These are phyloP conservation scores for Chelonoidis abingdonii DNA, from an alignment of 2,113 vertebrate genomes.

Conservation along the genomic window DNA sequence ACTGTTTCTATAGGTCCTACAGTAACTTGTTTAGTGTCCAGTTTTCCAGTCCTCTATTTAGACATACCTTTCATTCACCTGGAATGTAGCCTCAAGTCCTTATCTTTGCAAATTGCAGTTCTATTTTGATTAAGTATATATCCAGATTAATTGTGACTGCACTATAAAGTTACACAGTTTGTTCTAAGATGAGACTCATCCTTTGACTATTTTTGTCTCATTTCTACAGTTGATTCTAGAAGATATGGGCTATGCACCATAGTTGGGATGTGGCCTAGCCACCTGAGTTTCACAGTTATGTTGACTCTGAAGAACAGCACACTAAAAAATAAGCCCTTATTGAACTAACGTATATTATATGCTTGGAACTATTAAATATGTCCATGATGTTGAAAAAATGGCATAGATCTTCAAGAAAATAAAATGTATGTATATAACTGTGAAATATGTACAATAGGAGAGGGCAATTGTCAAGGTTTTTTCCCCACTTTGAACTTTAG, in stretches of 20 bases:
- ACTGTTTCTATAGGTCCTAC: not conserved
- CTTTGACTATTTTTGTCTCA: not conserved
- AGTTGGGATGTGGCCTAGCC: not conserved
- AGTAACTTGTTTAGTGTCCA: not conserved
- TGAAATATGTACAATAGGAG: not conserved
- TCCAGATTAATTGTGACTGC: slow-evolving; percentile 30
- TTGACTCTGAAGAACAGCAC: not conserved
- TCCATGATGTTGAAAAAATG: rapidly evolving
- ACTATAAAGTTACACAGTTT: not conserved
- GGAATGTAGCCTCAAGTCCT: rapidly evolving
- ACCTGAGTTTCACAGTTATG: not conserved
- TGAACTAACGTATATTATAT: not conserved
- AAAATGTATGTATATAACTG: not conserved
- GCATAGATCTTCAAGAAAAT: not conserved
- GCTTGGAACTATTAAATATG: not conserved
- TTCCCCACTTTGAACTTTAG: no score
- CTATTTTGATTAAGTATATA: slow-evolving; percentile 4
- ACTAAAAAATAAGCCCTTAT: not conserved
- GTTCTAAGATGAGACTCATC: not conserved
- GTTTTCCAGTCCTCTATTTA: not conserved
- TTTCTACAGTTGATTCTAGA: not conserved
- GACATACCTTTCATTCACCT: rapidly evolving
- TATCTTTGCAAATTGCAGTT: slow-evolving; percentile 22
- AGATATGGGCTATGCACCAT: not conserved
- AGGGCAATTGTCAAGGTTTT: not conserved